Base-by-base conservation (phyloP, 2,888 invertebrate genomes). In the Amphimallon solstitiale region DNA sequence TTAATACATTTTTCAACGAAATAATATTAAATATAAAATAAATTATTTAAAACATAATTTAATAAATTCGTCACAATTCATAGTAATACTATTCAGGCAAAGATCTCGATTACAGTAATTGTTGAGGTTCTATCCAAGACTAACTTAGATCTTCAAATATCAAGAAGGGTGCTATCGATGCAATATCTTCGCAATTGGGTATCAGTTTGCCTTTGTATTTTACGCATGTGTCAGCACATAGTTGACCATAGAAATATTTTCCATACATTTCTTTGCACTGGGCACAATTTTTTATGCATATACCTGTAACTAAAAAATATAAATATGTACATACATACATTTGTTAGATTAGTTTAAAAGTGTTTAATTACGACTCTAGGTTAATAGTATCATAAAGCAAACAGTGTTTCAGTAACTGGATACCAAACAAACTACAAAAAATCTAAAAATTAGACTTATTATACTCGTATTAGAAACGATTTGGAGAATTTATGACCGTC, bases 211-310 rank as follows among this genome's bases (percentile, higher is more conserved):
- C 94, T 77, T 91, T 91, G 81, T 89, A 91, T 78, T 92, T 91
- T 72, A 94, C 86, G 80, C 95, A 95, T 71, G 91, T 89, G 75
- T 94, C 92, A 0, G 93, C 94, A 80, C 95, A 95, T 0, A 91
- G 87, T 52, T 92, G 90, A 0, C 94, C 94, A 76, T 94, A 92
- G 82, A 95, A 95, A 84, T 92, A 94, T 0, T 88, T 88, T 0
- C 93, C 94, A 71, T 92, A 90, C 90, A 94, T 93, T 81, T 92
- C 92, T 83, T 93, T 93, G 82, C 94, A 95, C 77, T 93, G 94
- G 0, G 93, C 94, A 79, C 95, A 95, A 82, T 95, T 95, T 73
- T 93, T 88, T 67, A 93, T 89, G 82, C 93, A 93, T 59, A 91
- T 86, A 71, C 91, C 91, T 81, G 67, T 46, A 78, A 77, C 52